Percentiles rank a stretch among this genome's conserved stretches.
Evolutionary conservation across 2,797 vertebrate species (phyloP).

Genomic region (Malurus splendens): DNA sequence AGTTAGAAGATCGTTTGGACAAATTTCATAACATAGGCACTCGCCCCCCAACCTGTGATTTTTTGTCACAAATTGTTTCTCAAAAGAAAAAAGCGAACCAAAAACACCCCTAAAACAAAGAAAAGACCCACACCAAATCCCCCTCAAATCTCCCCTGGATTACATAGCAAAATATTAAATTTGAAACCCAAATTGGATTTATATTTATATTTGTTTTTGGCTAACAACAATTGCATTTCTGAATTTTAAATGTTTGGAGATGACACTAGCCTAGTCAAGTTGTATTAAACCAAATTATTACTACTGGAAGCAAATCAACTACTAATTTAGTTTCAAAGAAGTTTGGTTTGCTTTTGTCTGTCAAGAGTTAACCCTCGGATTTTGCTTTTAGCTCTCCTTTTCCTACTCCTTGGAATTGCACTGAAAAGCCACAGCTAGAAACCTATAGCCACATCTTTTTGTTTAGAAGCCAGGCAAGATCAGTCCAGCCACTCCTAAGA

Average conservation of each 20-base stretch:
- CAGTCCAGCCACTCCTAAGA: neutral
- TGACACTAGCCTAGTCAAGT: neutral
- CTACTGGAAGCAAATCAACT: neutral
- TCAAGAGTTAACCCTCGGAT: neutral
- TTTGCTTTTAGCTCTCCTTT: neutral
- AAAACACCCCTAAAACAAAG: neutral
- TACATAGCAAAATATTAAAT: neutral
- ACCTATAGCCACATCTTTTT: neutral
- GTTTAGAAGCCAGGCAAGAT: neutral
- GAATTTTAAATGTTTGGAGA: neutral
- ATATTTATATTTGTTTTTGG: neutral
- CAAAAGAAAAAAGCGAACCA: neutral
- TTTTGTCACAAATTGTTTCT: neutral
- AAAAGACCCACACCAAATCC: neutral
- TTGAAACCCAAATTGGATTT: neutral
- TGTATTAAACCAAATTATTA: neutral
- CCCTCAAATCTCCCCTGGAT: neutral
- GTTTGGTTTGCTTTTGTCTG: neutral
- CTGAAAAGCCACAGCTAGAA: neutral
- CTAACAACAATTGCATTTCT: neutral
- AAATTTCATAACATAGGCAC: neutral
- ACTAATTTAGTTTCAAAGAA: neutral
- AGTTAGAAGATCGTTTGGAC: neutral
- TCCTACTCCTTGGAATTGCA: neutral
- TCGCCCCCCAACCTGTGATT: accelerated